Conservation (phyloP, 1,140 invertebrate genomes). For the Gryllus bimaculatus region DNA sequence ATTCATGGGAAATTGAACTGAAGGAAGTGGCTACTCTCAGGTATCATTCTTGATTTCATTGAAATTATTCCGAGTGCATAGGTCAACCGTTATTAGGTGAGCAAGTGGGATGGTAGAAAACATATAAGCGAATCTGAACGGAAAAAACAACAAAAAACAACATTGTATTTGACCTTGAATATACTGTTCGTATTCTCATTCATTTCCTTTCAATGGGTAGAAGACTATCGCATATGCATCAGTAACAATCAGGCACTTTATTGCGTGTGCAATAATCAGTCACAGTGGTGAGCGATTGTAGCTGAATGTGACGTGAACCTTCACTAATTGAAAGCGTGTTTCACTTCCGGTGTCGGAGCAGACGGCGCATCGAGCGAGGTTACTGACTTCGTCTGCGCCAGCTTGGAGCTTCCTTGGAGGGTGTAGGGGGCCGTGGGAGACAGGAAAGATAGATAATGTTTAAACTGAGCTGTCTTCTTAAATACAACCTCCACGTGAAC, state of each 20-base stretch:
- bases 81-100: no score
- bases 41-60: no score
- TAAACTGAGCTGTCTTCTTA: background rate
- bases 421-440: background rate
- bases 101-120: no score
- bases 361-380: background rate
- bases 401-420: background rate
- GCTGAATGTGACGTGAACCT: background rate
- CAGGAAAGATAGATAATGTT: background rate
- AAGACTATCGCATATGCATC: background rate
- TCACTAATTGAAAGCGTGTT: conserved; percentile 4
- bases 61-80: no score
- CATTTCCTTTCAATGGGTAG: background rate
- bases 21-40: no score
- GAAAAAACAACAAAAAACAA: no score
- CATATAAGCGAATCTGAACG: no score
- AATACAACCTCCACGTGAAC: background rate
- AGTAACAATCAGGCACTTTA: background rate
- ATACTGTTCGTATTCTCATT: no score
- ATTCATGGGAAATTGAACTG: no score
- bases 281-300: background rate
- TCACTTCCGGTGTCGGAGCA: background rate
- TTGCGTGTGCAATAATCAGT: background rate
- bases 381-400: background rate
- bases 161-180: no score